These are phyloP conservation scores for Colletes collaris DNA, from an alignment of 2,888 invertebrate species.

Conservation along the genomic window DNA sequence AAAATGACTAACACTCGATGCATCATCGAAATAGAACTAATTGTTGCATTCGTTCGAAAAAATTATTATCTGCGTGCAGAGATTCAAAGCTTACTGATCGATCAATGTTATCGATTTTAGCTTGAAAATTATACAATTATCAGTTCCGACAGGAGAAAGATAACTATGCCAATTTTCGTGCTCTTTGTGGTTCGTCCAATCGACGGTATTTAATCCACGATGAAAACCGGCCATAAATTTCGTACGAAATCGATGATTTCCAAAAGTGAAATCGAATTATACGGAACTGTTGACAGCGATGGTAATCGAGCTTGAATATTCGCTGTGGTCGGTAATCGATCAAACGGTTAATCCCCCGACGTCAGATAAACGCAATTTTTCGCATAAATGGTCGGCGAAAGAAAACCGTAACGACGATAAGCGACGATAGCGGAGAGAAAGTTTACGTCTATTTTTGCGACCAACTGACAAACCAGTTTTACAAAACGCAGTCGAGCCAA, in stretches of 20 bases:
- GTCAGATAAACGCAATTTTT: constrained; percentile 35
- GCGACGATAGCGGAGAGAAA: constrained; percentile 4
- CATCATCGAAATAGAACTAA: too few species aligned
- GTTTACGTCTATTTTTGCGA: not conserved
- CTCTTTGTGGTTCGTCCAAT: too few species aligned
- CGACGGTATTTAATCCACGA: not conserved
- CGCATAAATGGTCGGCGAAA: not conserved
- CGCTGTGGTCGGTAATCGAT: constrained; percentile 20
- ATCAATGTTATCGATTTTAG: too few species aligned
- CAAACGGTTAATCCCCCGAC: constrained; percentile 8
- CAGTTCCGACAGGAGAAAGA: too few species aligned
- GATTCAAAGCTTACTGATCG: not conserved
- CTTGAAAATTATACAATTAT: too few species aligned
- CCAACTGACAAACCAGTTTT: not conserved
- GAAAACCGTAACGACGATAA: constrained; percentile 4
- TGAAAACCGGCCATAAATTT: constrained; percentile 7
- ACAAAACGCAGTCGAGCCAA: not conserved
- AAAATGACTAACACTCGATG: too few species aligned
- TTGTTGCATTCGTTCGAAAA: too few species aligned
- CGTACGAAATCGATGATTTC: not conserved
- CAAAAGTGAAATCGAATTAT: not conserved
- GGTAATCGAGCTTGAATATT: constrained; percentile 11
- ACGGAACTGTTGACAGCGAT: not conserved
- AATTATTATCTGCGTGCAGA: not conserved
- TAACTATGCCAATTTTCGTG: too few species aligned